Evolutionary conservation across 2,888 invertebrate species (phyloP), one percentile per base, ranked within the genome.

Genomic region (Volucella inflata): DNA sequence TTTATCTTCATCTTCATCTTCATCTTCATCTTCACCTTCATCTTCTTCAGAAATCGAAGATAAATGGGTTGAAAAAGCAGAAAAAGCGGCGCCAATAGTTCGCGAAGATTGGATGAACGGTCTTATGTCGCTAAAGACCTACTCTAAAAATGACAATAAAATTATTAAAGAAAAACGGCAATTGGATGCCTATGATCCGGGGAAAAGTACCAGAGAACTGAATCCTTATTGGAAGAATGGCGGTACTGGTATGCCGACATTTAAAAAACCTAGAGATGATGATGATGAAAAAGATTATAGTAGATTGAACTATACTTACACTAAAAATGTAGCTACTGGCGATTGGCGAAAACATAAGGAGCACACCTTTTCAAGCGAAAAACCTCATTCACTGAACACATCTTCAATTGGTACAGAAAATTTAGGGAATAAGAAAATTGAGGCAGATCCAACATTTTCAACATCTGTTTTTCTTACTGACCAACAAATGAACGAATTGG

Each of bases 221-320:
- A 98, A 98, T 93, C 98, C 97, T 0, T 96, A 97, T 90, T 98
- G 98, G 98, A 97, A 96, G 93, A 93, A 95, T 91, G 97, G 97
- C 55, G 98, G 98, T 0, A 94, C 94, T 68, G 98, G 98, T 1
- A 90, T 98, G 78, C 98, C 98, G 0, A 91, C 88, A 8, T 93
- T 92, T 80, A 89, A 89, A 77, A 92, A 90, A 82, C 92, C 92
- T 9, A 87, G 89, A 17, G 91, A 93, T 46, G 93, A 94, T 79
- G 90, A 89, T 64, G 89, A 88, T 17, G 87, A 88, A 1, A 70
- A 79, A 11, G 59, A 57, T 2, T 21, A 30, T 38, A 3, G 12
- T 16, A 2, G 44, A 2, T 1, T 17, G 10, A 4, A 40, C 6
- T 68, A 10, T 8, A n/a, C 17, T 8, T 21, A 59, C 14, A 36